Evolutionary conservation across 2,797 vertebrate species (phyloP).

Genomic region (Platalea minor): DNA sequence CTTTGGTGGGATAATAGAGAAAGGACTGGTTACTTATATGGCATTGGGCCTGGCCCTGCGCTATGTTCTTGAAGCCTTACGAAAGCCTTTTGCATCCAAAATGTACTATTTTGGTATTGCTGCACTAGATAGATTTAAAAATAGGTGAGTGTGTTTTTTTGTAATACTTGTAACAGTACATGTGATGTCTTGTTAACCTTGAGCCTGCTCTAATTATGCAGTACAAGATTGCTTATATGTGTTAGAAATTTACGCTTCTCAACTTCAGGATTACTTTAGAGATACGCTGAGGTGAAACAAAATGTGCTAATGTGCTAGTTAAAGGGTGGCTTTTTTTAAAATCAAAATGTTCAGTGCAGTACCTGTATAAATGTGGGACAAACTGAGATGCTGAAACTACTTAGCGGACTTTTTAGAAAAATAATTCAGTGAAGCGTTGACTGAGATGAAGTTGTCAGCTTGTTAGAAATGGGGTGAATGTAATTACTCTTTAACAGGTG

Average conservation of each 20-base stretch:
- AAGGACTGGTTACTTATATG: slow-evolving; percentile 99
- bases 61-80: slow-evolving; percentile 98
- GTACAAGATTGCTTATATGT: background rate
- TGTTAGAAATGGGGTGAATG: background rate
- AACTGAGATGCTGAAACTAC: background rate
- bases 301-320: background rate
- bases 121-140: slow-evolving; percentile 99
- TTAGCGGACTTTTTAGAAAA: background rate
- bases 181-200: background rate
- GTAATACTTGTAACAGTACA: background rate
- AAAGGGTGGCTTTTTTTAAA: background rate
- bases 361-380: background rate
- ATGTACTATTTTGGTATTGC: slow-evolving; percentile 99
- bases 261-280: background rate
- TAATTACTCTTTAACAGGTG: background rate
- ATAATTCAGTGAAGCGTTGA: background rate
- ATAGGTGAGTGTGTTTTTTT: slow-evolving; percentile 82
- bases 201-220: background rate
- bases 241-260: background rate
- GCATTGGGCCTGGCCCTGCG: slow-evolving; percentile 93
- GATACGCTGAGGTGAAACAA: background rate
- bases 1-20: slow-evolving; percentile 98
- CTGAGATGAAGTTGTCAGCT: background rate
- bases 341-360: background rate
- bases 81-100: slow-evolving; percentile 97